Percentiles rank a stretch among this genome's conserved stretches.
Evolutionary conservation across 1,140 invertebrate genomes (phyloP).

Genomic region (Drosophila serrata): DNA sequence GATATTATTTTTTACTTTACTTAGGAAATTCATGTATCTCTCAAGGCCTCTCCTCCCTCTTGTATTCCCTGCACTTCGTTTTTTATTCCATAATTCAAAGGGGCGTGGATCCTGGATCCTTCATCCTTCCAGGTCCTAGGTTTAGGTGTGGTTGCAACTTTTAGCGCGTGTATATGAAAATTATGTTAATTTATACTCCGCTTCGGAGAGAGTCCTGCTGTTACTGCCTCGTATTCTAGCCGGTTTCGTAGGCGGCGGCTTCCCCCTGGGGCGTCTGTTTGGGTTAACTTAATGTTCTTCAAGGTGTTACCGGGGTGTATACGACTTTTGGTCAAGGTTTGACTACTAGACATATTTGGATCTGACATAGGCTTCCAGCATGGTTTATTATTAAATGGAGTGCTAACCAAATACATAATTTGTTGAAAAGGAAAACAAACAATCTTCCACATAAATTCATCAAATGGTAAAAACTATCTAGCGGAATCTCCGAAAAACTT

Average conservation of each 20-base stretch:
- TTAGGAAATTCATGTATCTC: constrained; percentile 49
- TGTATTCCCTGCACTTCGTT: constrained; percentile 18
- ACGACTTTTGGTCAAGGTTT: not conserved
- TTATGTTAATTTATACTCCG: constrained; percentile 75
- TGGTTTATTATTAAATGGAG: no score
- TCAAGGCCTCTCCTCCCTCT: constrained; percentile 10
- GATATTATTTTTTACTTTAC: constrained; percentile 57
- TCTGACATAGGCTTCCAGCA: no score
- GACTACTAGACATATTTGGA: no score
- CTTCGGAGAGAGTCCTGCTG: constrained; percentile 32
- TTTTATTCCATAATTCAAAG: constrained; percentile 34
- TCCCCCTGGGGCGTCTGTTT: constrained; percentile 18
- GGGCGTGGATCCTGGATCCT: constrained; percentile 22
- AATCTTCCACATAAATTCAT: no score
- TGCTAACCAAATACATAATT: no score
- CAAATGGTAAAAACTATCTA: no score
- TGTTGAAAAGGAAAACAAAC: no score
- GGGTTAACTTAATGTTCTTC: constrained; percentile 37
- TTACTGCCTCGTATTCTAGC: constrained; percentile 38
- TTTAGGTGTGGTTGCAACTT: constrained; percentile 57
- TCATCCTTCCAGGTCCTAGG: constrained; percentile 4
- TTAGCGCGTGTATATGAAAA: constrained; percentile 73
- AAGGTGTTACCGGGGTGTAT: not conserved
- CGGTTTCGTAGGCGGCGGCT: constrained; percentile 29
- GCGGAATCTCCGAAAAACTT: no score